Conservation (phyloP, 2,888 invertebrate genomes). For the Gibbula magus region DNA sequence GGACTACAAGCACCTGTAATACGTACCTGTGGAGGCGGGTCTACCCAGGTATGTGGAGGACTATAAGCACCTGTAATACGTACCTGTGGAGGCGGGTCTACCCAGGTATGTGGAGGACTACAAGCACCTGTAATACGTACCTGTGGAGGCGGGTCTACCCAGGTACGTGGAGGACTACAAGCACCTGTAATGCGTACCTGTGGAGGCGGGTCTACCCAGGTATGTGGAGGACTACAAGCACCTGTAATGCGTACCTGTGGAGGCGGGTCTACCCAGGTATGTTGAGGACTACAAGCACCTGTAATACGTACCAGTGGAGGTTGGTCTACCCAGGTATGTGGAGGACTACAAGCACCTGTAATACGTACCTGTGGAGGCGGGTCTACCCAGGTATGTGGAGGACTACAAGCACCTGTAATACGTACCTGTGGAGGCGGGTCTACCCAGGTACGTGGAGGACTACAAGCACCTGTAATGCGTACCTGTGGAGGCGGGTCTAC, state of each 20-base stretch:
- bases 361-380: slow-evolving; percentile 52
- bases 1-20: too few relatives aligned
- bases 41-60: slow-evolving; percentile 58
- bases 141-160: slow-evolving; percentile 52
- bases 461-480: too few relatives aligned
- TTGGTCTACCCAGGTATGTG: slow-evolving; percentile 55
- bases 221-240: slow-evolving; percentile 56
- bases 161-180: slow-evolving; percentile 56
- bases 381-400: slow-evolving; percentile 55
- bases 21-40: slow-evolving; percentile 53
- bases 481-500: slow-evolving; percentile 54
- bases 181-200: too few relatives aligned
- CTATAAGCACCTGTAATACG: too few relatives aligned
- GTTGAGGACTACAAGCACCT: slow-evolving; percentile 54
- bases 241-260: too few relatives aligned
- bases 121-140: too few relatives aligned
- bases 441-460: slow-evolving; percentile 56
- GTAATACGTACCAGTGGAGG: slow-evolving; percentile 54
- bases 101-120: slow-evolving; percentile 58
- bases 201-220: slow-evolving; percentile 52
- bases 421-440: slow-evolving; percentile 54
- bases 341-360: too few relatives aligned
- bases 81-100: slow-evolving; percentile 53
- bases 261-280: slow-evolving; percentile 55
- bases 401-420: too few relatives aligned